Evolutionary conservation across 2,797 vertebrate species (phyloP), one percentile per base, ranked within the genome.

Genomic region (Cossypha heuglini): DNA sequence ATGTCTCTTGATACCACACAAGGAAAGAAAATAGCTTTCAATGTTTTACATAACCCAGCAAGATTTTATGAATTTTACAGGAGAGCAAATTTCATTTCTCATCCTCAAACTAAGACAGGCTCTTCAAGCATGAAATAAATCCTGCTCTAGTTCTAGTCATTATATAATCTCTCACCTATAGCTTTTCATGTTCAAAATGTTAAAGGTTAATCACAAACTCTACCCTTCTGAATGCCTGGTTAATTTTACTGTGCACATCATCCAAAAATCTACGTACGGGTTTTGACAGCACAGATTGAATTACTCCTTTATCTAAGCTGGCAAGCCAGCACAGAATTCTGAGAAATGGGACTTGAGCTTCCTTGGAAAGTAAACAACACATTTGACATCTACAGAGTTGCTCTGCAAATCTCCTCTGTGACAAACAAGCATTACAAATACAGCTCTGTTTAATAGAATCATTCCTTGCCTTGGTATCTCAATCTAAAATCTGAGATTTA

Each of bases 61-160:
- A 37, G 48, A 49, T 92, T 86, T 95, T 68, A 80, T 68, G 43
- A 73, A 77, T 88, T 89, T 82, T 86, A 92, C 78, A 94, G 79
- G 52, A 78, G 91, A 95, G 89, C 51, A 94, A 88, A 92, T 90
- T 88, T 86, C 81, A 76, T 77, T 68, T 86, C 68, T 94, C 66
- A 73, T 77, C n/a, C 38, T 93, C 52, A 80, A 93, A 93, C 78
- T 73, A 71, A 78, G 64, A 78, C 40, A 74, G 18, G 43, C 57
- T 91, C 72, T 74, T 93, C 89, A 89, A 87, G 94, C 91, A 94
- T 61, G 69, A 96, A 95, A 94, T 38, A 80, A 92, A 57, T 69
- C 26, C 31, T 91, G 75, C 62, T 87, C 57, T 59, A 37, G 58
- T 89, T 90, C 92, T 84, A 79, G 57, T 58, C 75, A 43, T 95